Evolutionary conservation across 2,888 invertebrate species (phyloP), one percentile per base, ranked within the genome.

Genomic region (Taenaris catops): DNA sequence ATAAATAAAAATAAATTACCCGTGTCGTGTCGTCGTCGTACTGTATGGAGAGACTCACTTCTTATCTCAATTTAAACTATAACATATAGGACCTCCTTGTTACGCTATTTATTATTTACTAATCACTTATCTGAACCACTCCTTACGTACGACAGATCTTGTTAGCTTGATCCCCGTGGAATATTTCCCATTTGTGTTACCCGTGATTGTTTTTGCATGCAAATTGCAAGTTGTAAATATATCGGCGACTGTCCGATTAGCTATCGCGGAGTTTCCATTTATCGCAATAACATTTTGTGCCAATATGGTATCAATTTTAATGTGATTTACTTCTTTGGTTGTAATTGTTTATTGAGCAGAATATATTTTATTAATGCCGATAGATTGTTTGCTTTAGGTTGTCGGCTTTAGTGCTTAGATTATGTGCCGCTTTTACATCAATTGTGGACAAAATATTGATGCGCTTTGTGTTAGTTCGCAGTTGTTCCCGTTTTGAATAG

Each of bases 41-140:
- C 8, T 3, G 17, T 25, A 8, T 9, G 11, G 24, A 17, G 2
- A 6, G 17, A 4, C 32, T 11, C 7, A 1, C 12, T 5, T 49
- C 55, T 63, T 76, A 75, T 78, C 74, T 57, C 31, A 26, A 42
- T 64, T 63, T 70, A 67, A 70, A 71, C 62, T 66, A 23, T 59
- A 70, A 72, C 70, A 73, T 68, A 78, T 72, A 73, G 59, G 49
- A 63, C 63, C 58, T 53, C 58, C 68, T 64, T 55, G 67, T 69
- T 66, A 55, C 51, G 58, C 59, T 67, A 75, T 79, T 73, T 83
- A 80, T 76, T 75, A 68, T 78, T 67, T 57, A 64, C 64, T 60
- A 69, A 66, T 65, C 56, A 62, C 60, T 64, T 69, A 76, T 73
- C 71, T 73, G 57, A 58, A 53, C 52, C 51, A 41, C 53, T 58